Evolutionary conservation across 2,113 vertebrate genomes (phyloP).

Genomic region (Elephas maximus): DNA sequence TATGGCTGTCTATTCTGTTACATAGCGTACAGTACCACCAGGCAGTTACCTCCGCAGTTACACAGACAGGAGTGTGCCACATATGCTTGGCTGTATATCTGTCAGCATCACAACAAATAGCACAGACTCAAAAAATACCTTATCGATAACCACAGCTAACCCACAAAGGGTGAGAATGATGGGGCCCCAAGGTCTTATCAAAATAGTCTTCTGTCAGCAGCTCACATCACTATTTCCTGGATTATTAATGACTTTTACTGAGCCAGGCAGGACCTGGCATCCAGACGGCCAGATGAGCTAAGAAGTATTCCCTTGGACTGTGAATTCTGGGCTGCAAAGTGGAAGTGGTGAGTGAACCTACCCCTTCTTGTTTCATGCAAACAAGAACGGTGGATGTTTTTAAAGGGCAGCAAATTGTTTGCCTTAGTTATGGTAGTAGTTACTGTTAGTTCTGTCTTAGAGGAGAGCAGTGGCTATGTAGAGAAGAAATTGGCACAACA

Average conservation of each 20-base stretch:
- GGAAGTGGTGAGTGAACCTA: not conserved
- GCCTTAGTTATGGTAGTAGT: not conserved
- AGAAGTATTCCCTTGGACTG: not conserved
- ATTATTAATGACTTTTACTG: conserved; percentile 39
- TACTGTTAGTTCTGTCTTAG: conserved; percentile 40
- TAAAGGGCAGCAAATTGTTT: not conserved
- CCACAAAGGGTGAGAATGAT: not conserved
- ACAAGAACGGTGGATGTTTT: not conserved
- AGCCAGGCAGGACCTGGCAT: not conserved
- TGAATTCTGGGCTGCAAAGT: not conserved
- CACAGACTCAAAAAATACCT: conserved; percentile 27
- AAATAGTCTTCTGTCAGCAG: conserved; percentile 25
- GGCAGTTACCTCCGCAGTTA: not conserved
- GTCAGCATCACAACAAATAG: not conserved
- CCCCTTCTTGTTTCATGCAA: not conserved
- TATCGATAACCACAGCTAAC: conserved; percentile 15
- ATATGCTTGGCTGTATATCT: not conserved
- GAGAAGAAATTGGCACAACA: not conserved
- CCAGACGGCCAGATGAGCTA: not conserved
- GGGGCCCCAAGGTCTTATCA: not conserved
- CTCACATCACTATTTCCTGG: conserved; percentile 31
- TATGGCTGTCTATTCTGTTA: not conserved
- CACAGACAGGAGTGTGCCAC: not conserved
- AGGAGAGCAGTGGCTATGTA: not conserved
- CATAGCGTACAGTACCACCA: not conserved